These are phyloP conservation scores for Caenorhabditis sulstoni DNA, from an alignment of 2,888 invertebrate species.

Conservation along the genomic window DNA sequence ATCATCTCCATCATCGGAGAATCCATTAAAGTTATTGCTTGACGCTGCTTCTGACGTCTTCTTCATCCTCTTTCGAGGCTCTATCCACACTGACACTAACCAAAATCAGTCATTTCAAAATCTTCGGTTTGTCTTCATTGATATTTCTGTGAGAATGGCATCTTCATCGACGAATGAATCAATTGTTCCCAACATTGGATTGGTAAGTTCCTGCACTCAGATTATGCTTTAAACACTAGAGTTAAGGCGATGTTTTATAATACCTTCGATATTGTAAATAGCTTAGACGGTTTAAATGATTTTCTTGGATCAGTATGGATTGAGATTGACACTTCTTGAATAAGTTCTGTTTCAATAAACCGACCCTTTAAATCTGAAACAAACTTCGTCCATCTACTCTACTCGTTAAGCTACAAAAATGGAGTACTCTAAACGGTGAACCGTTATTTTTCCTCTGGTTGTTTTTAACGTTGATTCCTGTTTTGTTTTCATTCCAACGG, in stretches of 20 bases:
- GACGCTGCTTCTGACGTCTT: conserved; percentile 1
- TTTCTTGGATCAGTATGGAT: conserved; percentile 19
- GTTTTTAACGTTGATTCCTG: too few species aligned
- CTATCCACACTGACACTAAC: conserved; percentile 1
- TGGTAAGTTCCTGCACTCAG: conserved; percentile 18
- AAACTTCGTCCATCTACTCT: too few species aligned
- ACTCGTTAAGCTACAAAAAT: too few species aligned
- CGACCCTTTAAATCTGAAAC: too few species aligned
- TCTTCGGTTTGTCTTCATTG: conserved; percentile 6
- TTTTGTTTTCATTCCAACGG: conserved; percentile 22
- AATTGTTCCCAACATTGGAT: conserved; percentile 12
- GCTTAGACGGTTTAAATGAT: conserved; percentile 8
- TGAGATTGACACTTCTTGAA: neutral
- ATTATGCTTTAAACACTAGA: neutral
- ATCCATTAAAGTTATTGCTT: conserved; percentile 29
- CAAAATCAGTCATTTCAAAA: neutral
- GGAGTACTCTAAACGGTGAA: too few species aligned
- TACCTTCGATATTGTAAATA: neutral
- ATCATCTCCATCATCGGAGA: conserved; percentile 3
- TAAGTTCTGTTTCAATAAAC: too few species aligned
- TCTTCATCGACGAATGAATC: conserved; percentile 26
- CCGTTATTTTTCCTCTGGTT: too few species aligned
- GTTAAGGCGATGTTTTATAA: neutral
- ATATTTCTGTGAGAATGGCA: neutral
- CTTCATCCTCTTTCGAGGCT: neutral